Conservation (phyloP, 2,113 vertebrate species). For the Edolisoma coerulescens region DNA sequence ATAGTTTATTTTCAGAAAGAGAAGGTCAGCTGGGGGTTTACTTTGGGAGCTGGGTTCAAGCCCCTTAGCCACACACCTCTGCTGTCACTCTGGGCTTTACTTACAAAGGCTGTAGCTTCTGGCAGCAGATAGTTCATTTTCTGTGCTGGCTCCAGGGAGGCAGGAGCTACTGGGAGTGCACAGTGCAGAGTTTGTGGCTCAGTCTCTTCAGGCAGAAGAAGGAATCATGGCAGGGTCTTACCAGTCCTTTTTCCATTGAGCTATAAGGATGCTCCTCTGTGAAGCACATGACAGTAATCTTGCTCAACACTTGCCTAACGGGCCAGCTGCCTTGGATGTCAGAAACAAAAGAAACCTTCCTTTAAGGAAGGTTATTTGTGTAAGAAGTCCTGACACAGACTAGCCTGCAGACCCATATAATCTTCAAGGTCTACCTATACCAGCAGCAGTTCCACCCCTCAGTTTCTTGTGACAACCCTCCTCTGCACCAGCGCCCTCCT, state of each 20-base stretch:
- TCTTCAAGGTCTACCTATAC: background rate
- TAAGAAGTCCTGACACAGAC: background rate
- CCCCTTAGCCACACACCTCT: background rate
- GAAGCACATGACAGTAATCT: background rate
- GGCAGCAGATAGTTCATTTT: background rate
- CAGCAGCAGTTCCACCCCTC: background rate
- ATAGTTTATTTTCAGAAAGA: background rate
- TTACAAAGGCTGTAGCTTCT: background rate
- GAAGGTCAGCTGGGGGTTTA: background rate
- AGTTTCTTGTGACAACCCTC: background rate
- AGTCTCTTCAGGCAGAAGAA: background rate
- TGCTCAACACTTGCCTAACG: background rate
- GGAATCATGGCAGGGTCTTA: background rate
- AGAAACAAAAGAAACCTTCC: background rate
- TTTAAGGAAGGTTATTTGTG: background rate
- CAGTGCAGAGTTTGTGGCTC: background rate
- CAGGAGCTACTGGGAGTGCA: background rate
- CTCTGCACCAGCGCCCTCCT: background rate
- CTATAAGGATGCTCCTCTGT: background rate
- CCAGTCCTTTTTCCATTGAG: background rate
- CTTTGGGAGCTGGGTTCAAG: background rate
- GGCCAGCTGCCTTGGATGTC: background rate
- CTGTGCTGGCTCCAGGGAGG: background rate
- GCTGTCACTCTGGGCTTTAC: background rate
- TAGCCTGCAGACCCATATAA: background rate